Conservation (phyloP, 2,797 vertebrate species). For the Anolis apletophallus region DNA sequence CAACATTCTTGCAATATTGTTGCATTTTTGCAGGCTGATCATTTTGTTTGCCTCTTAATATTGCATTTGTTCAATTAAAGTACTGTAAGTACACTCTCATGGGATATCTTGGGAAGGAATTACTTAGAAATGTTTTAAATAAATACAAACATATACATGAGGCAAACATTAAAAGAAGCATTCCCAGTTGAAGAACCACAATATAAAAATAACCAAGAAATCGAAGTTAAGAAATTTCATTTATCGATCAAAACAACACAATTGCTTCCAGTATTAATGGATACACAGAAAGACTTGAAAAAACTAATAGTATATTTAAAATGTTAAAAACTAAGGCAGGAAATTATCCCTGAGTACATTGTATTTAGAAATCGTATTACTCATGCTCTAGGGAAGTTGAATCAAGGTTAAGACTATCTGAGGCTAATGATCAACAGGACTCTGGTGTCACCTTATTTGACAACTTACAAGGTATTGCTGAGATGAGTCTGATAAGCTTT, state of each 20-base stretch:
- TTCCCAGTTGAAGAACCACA: not conserved
- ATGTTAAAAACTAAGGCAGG: not conserved
- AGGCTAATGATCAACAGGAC: not conserved
- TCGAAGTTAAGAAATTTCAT: not conserved
- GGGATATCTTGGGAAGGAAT: not conserved
- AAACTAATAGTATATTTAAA: not conserved
- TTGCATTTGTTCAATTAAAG: not conserved
- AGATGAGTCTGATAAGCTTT: not conserved
- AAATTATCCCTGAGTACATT: not conserved
- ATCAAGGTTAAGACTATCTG: not conserved
- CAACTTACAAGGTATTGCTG: not conserved
- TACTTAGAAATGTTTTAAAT: not conserved
- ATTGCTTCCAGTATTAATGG: not conserved
- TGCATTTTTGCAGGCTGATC: not conserved
- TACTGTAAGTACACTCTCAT: no score
- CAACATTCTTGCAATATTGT: no score
- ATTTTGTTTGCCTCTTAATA: not conserved
- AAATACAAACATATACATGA: not conserved
- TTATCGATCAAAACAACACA: not conserved
- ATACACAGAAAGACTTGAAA: not conserved
- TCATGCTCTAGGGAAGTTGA: not conserved
- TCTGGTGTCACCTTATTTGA: not conserved
- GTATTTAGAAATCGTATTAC: not conserved
- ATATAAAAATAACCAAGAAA: not conserved
- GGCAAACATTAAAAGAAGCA: not conserved